These are phyloP conservation scores for Sceloporus undulatus DNA, from an alignment of 2,113 vertebrate species.

Conservation along the genomic window DNA sequence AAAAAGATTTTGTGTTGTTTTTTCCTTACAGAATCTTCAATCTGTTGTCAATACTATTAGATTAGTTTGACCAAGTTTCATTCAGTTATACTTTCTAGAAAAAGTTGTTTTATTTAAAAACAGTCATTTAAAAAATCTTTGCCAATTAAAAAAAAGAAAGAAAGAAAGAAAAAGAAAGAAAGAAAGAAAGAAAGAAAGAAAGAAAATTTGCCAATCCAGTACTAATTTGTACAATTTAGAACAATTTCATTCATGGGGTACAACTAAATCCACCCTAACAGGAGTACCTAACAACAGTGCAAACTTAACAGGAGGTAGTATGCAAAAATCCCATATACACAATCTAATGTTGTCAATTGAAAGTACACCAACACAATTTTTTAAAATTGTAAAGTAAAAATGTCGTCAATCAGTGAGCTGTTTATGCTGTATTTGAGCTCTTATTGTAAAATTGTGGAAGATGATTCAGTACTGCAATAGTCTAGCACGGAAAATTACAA, in stretches of 20 bases:
- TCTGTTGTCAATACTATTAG: neutral
- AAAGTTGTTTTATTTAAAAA: too few species aligned
- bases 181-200: neutral
- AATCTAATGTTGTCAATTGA: neutral
- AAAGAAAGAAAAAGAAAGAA: too few species aligned
- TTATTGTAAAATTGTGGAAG: neutral
- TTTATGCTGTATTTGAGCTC: neutral
- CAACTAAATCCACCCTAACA: too few species aligned
- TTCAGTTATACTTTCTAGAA: neutral
- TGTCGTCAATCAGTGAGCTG: neutral
- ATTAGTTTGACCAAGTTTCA: neutral
- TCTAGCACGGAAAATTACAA: conserved; percentile 11
- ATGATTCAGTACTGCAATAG: neutral
- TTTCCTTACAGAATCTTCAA: neutral
- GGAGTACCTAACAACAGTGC: too few species aligned
- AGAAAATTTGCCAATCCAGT: neutral
- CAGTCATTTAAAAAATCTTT: neutral
- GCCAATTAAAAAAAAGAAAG: too few species aligned
- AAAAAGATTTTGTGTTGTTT: neutral
- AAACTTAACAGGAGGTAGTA: too few species aligned
- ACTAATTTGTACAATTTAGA: neutral
- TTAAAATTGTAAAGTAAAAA: neutral
- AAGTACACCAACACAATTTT: neutral
- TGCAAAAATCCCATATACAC: too few species aligned
- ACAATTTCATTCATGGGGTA: neutral